Evolutionary conservation across 2,113 vertebrate species (phyloP).

Genomic region (Gasterosteus nipponicus): DNA sequence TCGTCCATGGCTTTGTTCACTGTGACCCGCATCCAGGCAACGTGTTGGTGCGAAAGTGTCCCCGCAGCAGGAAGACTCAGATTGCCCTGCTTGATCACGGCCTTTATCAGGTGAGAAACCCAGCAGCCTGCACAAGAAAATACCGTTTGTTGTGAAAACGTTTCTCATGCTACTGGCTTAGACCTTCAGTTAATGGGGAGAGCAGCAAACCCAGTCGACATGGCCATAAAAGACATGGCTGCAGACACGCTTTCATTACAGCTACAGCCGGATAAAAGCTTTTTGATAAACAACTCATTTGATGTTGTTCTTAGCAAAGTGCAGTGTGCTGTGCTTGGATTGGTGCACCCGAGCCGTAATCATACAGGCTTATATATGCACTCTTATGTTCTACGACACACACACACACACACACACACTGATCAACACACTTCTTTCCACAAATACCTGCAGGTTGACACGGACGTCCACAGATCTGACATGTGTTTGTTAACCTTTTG

Average conservation of each 20-base stretch:
- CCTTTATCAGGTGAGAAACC: conserved; percentile 90
- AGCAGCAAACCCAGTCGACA: conserved; percentile 32
- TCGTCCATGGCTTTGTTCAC: conserved; percentile 96
- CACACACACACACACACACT: conserved; percentile 28
- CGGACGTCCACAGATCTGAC: conserved; percentile 11
- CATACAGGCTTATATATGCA: conserved; percentile 20
- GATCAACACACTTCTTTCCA: conserved; percentile 22
- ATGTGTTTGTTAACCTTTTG: conserved; percentile 34
- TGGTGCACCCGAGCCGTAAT: conserved; percentile 51
- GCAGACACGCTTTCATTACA: conserved; percentile 50
- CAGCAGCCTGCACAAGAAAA: conserved; percentile 45
- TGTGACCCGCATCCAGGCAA: conserved; percentile 98
- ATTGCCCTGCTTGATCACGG: conserved; percentile 95
- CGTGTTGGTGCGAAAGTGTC: conserved; percentile 88
- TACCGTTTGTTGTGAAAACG: conserved; percentile 66
- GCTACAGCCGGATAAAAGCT: conserved; percentile 75
- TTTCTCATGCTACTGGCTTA: conserved; percentile 69
- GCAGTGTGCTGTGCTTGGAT: conserved; percentile 45
- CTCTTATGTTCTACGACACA: conserved; percentile 9
- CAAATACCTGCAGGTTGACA: conserved; percentile 24
- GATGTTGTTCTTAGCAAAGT: conserved; percentile 63
- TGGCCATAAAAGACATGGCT: conserved; percentile 26
- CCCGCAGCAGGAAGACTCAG: conserved; percentile 83
- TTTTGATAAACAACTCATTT: conserved; percentile 79
- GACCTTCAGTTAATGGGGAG: conserved; percentile 44